phyloP scores from a whole-genome alignment of 2,888 invertebrate species.

The Endomychus coccineus region DNA sequence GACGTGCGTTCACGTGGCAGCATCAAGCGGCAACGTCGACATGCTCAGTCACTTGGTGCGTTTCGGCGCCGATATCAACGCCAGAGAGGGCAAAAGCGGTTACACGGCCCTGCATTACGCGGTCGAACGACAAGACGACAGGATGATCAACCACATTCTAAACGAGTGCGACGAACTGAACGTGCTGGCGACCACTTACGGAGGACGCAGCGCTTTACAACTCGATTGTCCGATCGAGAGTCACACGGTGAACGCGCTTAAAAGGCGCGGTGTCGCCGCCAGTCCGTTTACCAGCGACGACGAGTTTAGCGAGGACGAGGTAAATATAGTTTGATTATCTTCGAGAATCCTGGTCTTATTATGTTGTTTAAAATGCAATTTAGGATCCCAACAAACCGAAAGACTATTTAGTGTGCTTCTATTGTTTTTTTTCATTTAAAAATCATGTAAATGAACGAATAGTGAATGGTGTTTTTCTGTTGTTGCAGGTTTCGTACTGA shows the following conservation, averaged over 20 bases:
- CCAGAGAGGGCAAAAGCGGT: slow-evolving; percentile 70
- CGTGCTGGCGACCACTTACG: slow-evolving; percentile 56
- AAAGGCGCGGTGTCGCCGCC: slow-evolving; percentile 9
- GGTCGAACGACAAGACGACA: slow-evolving; percentile 57
- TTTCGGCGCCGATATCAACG: slow-evolving; percentile 78
- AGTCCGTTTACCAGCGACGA: slow-evolving; percentile 11
- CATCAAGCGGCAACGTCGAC: slow-evolving; percentile 63
- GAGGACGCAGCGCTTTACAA: slow-evolving; percentile 63
- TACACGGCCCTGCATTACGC: slow-evolving; percentile 75
- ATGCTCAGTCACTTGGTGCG: slow-evolving; percentile 65
- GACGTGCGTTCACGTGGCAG: slow-evolving; percentile 80
- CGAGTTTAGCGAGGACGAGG: slow-evolving; percentile 8
- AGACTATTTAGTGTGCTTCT: too few species aligned
- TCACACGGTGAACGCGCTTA: slow-evolving; percentile 4
- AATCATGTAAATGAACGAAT: too few species aligned
- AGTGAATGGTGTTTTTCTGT: too few species aligned
- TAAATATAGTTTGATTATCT: too few species aligned
- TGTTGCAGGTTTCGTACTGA: too few species aligned
- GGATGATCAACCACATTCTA: slow-evolving; percentile 56
- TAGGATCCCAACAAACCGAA: too few species aligned
- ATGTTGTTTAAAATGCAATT: too few species aligned
- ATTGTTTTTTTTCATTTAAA: too few species aligned
- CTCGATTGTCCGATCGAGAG: slow-evolving; percentile 43
- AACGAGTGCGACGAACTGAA: slow-evolving; percentile 53
- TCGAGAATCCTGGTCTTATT: too few species aligned